phyloP scores from a whole-genome alignment of 1,140 invertebrate species.

The Zophobas atratus region DNA sequence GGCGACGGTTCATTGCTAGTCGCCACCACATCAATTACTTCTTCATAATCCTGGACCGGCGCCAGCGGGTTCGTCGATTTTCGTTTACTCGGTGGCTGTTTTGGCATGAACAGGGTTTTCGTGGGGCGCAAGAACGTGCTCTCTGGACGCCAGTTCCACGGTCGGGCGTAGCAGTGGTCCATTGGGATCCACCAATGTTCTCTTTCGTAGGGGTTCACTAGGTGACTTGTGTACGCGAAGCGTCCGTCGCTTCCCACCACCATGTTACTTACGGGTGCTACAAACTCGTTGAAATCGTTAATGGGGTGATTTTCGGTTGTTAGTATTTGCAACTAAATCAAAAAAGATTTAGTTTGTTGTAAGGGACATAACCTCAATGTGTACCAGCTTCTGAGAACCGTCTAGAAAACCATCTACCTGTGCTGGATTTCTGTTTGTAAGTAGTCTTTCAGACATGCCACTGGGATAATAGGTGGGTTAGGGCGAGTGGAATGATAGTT shows the following conservation, averaged over 20 bases:
- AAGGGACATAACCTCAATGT: slow-evolving; percentile 26
- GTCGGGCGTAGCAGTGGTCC: slow-evolving; percentile 81
- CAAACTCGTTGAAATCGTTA: slow-evolving; percentile 22
- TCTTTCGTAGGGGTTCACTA: slow-evolving; percentile 42
- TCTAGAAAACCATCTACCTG: slow-evolving; percentile 14
- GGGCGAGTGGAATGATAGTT: too few species aligned
- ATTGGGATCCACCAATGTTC: slow-evolving; percentile 65
- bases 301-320: not conserved
- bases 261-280: not conserved
- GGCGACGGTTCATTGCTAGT: slow-evolving; percentile 59
- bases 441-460: slow-evolving; percentile 22
- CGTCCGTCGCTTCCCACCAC: slow-evolving; percentile 12
- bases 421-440: not conserved
- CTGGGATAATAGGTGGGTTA: too few species aligned
- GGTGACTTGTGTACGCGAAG: slow-evolving; percentile 7
- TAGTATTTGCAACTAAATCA: slow-evolving; percentile 34
- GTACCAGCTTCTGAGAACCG: slow-evolving; percentile 29
- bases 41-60: slow-evolving; percentile 61
- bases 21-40: slow-evolving; percentile 71
- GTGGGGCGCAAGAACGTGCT: slow-evolving; percentile 76
- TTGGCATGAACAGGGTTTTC: slow-evolving; percentile 70
- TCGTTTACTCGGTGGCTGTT: slow-evolving; percentile 58
- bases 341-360: slow-evolving; percentile 6
- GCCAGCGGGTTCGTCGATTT: slow-evolving; percentile 54
- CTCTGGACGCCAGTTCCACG: slow-evolving; percentile 81